These are phyloP conservation scores for Pocillopora meandrina DNA, from an alignment of 92 coral and sea anemone species.

Conservation along the genomic window DNA sequence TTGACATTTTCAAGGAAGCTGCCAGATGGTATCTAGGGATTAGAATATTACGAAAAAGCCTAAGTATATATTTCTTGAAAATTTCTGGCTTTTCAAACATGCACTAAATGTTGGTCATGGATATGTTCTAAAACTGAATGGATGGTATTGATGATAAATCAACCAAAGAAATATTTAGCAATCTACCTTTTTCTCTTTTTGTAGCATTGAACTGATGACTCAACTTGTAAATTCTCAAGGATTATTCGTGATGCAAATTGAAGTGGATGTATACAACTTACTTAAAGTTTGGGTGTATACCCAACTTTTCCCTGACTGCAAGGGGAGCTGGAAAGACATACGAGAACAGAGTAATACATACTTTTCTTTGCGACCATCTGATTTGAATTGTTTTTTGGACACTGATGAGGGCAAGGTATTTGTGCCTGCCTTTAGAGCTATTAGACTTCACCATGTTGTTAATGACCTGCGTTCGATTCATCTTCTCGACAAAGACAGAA, in stretches of 20 bases:
- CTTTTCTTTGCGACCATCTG: slow-evolving; percentile 56
- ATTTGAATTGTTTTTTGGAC: slow-evolving; percentile 64
- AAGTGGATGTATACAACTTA: slow-evolving; percentile 91
- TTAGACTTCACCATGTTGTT: slow-evolving; percentile 88
- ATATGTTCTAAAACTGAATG: too few species aligned
- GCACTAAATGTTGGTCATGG: too few species aligned
- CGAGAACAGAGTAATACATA: slow-evolving; percentile 66
- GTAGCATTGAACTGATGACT: slow-evolving; percentile 83
- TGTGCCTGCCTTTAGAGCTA: slow-evolving; percentile 75
- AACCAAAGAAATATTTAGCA: not conserved
- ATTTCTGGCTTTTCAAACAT: too few species aligned
- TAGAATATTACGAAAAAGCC: too few species aligned
- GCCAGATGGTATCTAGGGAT: too few species aligned
- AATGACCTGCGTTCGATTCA: slow-evolving; percentile 86
- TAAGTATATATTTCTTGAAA: too few species aligned
- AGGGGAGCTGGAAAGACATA: slow-evolving; percentile 76
- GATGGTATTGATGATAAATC: too few species aligned
- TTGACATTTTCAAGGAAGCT: too few species aligned
- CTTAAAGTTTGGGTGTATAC: slow-evolving; percentile 85
- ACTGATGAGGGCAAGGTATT: slow-evolving; percentile 75
- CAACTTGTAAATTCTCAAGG: slow-evolving; percentile 87
- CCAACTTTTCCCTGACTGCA: slow-evolving; percentile 75
- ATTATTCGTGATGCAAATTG: slow-evolving; percentile 97
- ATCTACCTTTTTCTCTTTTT: slow-evolving; percentile 7
- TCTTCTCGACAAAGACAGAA: slow-evolving; percentile 79